Conservation (phyloP, 2,888 invertebrate genomes). For the Trachelus stipa region DNA sequence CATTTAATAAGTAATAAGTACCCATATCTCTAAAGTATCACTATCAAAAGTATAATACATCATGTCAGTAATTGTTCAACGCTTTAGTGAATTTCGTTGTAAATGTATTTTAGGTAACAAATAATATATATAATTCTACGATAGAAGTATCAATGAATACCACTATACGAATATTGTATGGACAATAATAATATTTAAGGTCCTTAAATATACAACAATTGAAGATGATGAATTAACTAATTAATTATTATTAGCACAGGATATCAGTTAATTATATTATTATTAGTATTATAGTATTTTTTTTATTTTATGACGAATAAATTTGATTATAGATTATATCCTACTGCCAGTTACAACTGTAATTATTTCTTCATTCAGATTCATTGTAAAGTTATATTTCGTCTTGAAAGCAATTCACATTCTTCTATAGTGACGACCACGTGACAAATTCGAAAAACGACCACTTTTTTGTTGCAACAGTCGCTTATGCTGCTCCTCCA, state of each 20-base stretch:
- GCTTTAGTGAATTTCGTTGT: slow-evolving; percentile 12
- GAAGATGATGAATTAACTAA: neutral
- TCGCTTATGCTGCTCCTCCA: slow-evolving; percentile 60
- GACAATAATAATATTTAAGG: slow-evolving; percentile 65
- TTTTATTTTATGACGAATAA: slow-evolving; percentile 11
- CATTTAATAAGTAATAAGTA: neutral
- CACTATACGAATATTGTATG: slow-evolving; percentile 59
- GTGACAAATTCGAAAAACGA: neutral
- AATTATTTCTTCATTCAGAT: neutral
- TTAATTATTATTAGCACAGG: slow-evolving; percentile 3
- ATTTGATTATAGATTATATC: slow-evolving; percentile 5
- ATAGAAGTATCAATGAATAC: slow-evolving; percentile 45
- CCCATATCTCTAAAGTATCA: neutral
- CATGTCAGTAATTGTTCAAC: slow-evolving; percentile 15
- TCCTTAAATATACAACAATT: slow-evolving; percentile 50
- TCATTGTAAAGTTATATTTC: neutral
- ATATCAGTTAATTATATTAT: slow-evolving; percentile 8
- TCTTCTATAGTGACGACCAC: neutral
- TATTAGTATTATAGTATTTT: neutral
- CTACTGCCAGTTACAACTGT: neutral
- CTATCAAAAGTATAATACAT: neutral
- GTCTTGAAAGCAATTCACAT: too few species aligned
- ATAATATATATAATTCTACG: slow-evolving; percentile 39
- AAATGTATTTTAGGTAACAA: slow-evolving; percentile 30
- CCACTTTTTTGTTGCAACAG: slow-evolving; percentile 30